Conservation (phyloP, 2,888 invertebrate species). For the Ophioninae sp. region DNA sequence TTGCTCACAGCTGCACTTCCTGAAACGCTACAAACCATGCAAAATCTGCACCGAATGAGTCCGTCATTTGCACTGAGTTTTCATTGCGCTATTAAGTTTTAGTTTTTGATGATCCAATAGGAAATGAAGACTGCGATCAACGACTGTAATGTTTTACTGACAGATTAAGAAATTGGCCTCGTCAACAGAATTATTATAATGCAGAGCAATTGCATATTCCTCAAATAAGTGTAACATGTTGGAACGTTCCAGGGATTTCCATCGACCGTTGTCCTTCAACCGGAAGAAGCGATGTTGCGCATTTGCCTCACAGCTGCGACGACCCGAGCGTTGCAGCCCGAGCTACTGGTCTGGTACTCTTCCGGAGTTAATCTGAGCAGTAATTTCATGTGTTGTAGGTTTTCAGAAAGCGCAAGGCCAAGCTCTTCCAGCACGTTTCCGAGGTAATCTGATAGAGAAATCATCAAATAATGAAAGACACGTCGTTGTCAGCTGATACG, state of each 20-base stretch:
- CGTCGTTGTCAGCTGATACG: not conserved
- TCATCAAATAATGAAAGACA: not conserved
- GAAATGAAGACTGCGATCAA: not conserved
- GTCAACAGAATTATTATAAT: not conserved
- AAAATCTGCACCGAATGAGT: too few relatives aligned
- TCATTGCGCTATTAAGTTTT: too few relatives aligned
- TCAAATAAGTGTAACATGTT: not conserved
- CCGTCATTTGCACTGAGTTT: too few relatives aligned
- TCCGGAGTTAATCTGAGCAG: slow-evolving; percentile 87
- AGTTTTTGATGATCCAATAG: too few relatives aligned
- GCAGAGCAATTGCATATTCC: not conserved
- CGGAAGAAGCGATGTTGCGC: slow-evolving; percentile 86
- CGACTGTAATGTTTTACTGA: not conserved
- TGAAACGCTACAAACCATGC: too few relatives aligned
- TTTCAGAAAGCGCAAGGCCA: slow-evolving; percentile 87
- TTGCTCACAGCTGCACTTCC: too few relatives aligned
- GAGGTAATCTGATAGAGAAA: slow-evolving; percentile 85
- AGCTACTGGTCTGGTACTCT: slow-evolving; percentile 85
- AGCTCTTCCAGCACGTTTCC: slow-evolving; percentile 92
- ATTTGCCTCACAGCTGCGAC: slow-evolving; percentile 90
- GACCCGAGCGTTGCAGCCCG: slow-evolving; percentile 87
- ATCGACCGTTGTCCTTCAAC: slow-evolving; percentile 66
- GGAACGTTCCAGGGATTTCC: not conserved
- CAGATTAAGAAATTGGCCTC: not conserved
- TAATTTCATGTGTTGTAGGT: slow-evolving; percentile 86